phyloP scores from a whole-genome alignment of 2,113 vertebrate genomes.

The Polypterus senegalus region DNA sequence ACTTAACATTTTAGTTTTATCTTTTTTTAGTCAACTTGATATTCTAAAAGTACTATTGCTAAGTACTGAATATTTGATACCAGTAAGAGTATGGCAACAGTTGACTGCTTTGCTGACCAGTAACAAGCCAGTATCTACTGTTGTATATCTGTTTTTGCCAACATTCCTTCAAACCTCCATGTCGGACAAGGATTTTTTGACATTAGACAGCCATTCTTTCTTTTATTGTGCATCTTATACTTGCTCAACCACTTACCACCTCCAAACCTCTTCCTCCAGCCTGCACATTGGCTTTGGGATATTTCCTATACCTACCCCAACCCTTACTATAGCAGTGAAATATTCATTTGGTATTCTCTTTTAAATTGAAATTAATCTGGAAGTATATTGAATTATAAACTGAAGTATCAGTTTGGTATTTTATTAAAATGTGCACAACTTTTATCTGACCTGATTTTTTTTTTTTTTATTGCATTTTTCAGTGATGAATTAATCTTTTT shows the following conservation, averaged over 20 bases:
- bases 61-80: background rate
- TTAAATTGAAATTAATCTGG: background rate
- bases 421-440: too few species aligned
- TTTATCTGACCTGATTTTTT: background rate
- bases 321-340: background rate
- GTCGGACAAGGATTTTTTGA: background rate
- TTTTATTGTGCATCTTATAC: too few species aligned
- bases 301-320: too few species aligned
- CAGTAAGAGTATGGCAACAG: background rate
- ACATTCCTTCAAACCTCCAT: background rate
- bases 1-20: background rate
- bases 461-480: background rate
- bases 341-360: background rate
- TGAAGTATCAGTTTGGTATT: too few species aligned
- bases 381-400: too few species aligned
- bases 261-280: too few species aligned
- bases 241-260: too few species aligned
- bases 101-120: background rate
- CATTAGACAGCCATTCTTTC: background rate
- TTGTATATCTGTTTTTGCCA: background rate
- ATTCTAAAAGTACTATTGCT: background rate
- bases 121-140: background rate
- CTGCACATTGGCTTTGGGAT: too few species aligned
- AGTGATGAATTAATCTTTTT: background rate
- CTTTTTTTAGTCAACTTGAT: background rate